These are phyloP conservation scores for Melipona quadrifasciata DNA, from an alignment of 1,140 invertebrate genomes.

Conservation along the genomic window DNA sequence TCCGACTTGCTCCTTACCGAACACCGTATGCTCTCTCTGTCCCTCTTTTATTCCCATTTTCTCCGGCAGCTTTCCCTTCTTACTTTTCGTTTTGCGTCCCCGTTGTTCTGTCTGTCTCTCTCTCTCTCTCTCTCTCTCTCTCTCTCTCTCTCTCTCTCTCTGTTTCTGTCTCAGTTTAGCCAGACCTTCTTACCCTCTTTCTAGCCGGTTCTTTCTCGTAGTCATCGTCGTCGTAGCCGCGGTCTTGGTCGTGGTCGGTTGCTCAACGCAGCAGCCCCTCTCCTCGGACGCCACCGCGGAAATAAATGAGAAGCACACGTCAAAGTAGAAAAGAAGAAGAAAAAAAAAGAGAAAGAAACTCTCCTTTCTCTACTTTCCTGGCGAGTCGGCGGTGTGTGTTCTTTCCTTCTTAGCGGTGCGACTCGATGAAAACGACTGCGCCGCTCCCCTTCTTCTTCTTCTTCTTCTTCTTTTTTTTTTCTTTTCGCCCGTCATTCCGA, in stretches of 20 bases:
- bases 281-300: slow-evolving; percentile 50
- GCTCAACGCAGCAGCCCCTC: slow-evolving; percentile 4
- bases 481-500: too few relatives aligned
- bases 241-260: slow-evolving; percentile 21
- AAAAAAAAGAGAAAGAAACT: slow-evolving; percentile 39
- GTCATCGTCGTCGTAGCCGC: not conserved
- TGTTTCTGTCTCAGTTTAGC: too few relatives aligned
- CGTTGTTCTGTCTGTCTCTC: not conserved
- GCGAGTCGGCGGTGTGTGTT: slow-evolving; percentile 1
- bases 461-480: not conserved
- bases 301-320: slow-evolving; percentile 77
- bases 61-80: slow-evolving; percentile 7
- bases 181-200: slow-evolving; percentile 52
- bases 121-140: slow-evolving; percentile 31
- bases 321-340: slow-evolving; percentile 65
- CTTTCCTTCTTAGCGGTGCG: slow-evolving; percentile 19
- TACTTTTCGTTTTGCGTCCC: slow-evolving; percentile 26
- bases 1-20: slow-evolving; percentile 30
- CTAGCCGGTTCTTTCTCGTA: slow-evolving; percentile 7
- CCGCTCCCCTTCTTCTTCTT: not conserved
- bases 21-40: not conserved
- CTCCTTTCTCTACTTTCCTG: not conserved
- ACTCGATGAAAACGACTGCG: not conserved
- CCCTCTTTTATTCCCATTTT: slow-evolving; percentile 9
- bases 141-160: not conserved